Percentiles rank a stretch among this genome's conserved stretches.
Evolutionary conservation across 2,797 vertebrate species (phyloP).

Genomic region (Phataginus tetradactyla): DNA sequence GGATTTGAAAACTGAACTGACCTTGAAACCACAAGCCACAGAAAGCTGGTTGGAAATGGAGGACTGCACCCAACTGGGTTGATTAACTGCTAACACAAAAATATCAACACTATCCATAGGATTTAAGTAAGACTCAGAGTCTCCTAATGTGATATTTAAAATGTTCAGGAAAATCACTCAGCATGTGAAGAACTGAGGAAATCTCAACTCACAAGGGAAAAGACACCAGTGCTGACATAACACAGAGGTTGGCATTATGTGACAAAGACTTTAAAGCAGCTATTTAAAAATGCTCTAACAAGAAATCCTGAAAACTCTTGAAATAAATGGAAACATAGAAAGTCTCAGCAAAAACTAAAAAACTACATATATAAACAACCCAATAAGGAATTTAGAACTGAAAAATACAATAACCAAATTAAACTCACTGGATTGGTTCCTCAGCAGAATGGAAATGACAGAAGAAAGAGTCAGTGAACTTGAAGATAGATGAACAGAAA

Average conservation of each 20-base stretch:
- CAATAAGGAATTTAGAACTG: not conserved
- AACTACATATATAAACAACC: not conserved
- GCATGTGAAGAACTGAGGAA: not conserved
- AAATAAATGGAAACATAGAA: not conserved
- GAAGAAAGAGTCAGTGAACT: not conserved
- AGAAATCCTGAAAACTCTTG: not conserved
- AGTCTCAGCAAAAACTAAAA: not conserved
- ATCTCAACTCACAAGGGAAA: not conserved
- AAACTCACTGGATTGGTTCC: not conserved
- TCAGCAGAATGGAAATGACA: not conserved
- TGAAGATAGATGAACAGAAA: not conserved
- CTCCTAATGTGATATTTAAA: not conserved
- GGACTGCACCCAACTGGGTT: not conserved
- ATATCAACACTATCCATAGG: not conserved
- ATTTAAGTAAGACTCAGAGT: not conserved
- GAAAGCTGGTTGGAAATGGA: not conserved
- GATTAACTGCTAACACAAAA: slow-evolving; percentile 8
- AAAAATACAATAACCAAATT: not conserved
- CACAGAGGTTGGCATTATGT: not conserved
- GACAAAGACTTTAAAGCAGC: not conserved
- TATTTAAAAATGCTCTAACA: not conserved
- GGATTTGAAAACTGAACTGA: not conserved
- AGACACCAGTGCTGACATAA: not conserved
- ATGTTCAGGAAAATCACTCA: not conserved
- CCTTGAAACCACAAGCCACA: not conserved